Conservation (phyloP, 2,113 vertebrate genomes). For the Lepus europaeus region DNA sequence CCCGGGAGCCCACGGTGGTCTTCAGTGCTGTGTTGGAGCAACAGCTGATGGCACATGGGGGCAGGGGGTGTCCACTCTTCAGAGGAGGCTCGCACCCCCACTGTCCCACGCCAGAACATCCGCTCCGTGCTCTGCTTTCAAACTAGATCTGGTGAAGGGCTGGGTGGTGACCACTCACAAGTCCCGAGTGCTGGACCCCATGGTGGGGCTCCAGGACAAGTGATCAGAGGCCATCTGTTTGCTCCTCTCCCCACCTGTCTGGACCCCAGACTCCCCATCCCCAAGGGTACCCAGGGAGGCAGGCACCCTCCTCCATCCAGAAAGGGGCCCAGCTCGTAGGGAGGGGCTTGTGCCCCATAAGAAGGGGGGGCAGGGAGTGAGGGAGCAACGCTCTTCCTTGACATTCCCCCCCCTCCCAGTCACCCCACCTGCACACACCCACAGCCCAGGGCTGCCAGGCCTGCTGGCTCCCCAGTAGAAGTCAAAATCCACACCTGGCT, state of each 20-base stretch:
- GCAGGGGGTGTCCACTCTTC: neutral
- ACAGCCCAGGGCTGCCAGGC: neutral
- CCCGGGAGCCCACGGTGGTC: neutral
- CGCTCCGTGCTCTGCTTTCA: neutral
- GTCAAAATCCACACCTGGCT: neutral
- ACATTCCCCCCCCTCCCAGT: neutral
- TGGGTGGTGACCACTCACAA: neutral
- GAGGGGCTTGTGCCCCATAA: too few species aligned
- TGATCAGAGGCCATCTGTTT: neutral
- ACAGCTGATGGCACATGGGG: too few species aligned
- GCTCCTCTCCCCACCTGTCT: neutral
- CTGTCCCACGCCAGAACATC: neutral
- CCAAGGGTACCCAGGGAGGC: neutral
- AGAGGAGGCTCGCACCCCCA: neutral
- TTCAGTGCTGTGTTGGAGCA: neutral
- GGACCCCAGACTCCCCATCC: neutral
- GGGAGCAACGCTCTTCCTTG: neutral
- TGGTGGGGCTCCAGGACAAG: neutral
- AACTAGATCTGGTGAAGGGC: neutral
- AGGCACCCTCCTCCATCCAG: neutral
- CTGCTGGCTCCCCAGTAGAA: conserved; percentile 14
- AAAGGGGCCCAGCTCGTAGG: neutral
- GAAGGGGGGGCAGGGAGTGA: neutral
- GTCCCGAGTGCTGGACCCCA: neutral
- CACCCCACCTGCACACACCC: too few species aligned